Evolutionary conservation across 1,140 invertebrate species (phyloP).

Genomic region (Ceratosolen fusciceps): DNA sequence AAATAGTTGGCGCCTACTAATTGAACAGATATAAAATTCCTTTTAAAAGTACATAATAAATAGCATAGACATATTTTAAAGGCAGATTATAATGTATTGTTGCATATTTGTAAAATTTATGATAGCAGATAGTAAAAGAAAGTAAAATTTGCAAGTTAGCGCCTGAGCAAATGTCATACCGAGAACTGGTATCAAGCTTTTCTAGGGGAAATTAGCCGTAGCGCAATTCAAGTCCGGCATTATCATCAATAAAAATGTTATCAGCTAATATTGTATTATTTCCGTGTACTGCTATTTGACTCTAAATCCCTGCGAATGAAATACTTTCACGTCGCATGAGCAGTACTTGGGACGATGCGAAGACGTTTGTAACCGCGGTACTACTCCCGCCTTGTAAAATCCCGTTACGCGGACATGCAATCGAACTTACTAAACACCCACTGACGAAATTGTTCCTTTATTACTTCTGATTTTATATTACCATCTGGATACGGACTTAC

Average conservation of each 20-base stretch:
- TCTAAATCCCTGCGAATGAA: background rate
- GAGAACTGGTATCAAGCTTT: too few relatives aligned
- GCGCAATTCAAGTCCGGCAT: background rate
- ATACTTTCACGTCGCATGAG: background rate
- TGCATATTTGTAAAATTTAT: too few relatives aligned
- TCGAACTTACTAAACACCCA: background rate
- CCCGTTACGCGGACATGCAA: background rate
- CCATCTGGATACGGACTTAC: too few relatives aligned
- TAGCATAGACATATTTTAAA: too few relatives aligned
- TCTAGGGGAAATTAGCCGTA: too few relatives aligned
- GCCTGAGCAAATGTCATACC: background rate
- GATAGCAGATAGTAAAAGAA: too few relatives aligned
- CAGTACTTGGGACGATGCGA: background rate
- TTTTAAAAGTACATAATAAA: too few relatives aligned
- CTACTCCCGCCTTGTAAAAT: background rate
- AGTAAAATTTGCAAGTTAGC: background rate
- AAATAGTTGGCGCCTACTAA: background rate
- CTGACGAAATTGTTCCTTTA: too few relatives aligned
- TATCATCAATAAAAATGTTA: background rate
- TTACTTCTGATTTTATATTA: too few relatives aligned
- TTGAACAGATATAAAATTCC: too few relatives aligned
- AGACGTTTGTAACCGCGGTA: background rate
- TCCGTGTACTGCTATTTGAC: background rate
- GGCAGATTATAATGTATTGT: too few relatives aligned
- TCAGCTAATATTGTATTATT: background rate